Conservation (phyloP, 2,113 vertebrate species). For the Anser brachyrhynchus region DNA sequence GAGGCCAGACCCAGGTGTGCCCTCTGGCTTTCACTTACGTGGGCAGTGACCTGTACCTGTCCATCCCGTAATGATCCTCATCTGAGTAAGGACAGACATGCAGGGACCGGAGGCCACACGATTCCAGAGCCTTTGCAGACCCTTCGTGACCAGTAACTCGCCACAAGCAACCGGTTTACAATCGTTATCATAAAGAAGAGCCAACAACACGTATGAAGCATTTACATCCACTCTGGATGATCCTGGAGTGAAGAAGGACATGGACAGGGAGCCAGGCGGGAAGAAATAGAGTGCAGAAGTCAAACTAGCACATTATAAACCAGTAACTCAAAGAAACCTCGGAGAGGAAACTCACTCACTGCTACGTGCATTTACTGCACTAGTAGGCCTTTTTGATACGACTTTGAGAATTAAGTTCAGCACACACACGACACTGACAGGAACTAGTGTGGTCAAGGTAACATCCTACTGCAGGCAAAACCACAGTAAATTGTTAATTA, state of each 20-base stretch:
- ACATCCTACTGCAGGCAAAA: not conserved
- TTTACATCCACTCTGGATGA: not conserved
- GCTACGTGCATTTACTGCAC: not conserved
- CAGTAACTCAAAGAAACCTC: not conserved
- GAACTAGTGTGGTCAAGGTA: not conserved
- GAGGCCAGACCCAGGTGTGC: not conserved
- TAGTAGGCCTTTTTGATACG: not conserved
- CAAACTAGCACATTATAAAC: not conserved
- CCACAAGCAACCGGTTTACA: not conserved
- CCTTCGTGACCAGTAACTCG: not conserved
- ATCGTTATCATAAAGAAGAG: not conserved
- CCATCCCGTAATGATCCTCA: fast-evolving
- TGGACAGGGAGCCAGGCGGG: not conserved
- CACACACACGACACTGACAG: not conserved
- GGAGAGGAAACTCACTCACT: not conserved
- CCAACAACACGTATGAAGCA: not conserved
- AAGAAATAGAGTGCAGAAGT: not conserved
- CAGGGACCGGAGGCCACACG: not conserved
- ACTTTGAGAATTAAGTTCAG: not conserved
- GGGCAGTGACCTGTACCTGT: not conserved
- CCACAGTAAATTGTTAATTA: not conserved
- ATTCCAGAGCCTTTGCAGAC: not conserved
- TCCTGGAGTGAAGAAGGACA: not conserved
- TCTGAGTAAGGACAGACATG: not conserved
- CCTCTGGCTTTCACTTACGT: not conserved